A percentile compares a stretch with the other conserved stretches of the same genome.
Evolutionary conservation across 2,888 invertebrate genomes (phyloP).

Genomic region (Leptopilina syphax): DNA sequence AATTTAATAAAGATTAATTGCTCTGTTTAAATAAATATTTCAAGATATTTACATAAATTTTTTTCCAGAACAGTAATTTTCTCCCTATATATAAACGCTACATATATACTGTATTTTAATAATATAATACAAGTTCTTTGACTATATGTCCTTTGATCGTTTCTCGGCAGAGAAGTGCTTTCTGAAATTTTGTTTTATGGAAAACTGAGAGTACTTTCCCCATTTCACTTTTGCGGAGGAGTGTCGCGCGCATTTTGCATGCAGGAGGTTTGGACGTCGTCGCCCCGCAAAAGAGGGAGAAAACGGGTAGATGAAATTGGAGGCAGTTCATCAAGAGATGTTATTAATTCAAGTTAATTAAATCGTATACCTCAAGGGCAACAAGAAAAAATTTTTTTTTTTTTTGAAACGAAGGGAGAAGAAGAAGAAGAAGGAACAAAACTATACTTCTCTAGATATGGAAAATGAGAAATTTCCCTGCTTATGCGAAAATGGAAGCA

Average conservation of each 20-base stretch:
- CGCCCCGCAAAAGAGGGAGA: not conserved
- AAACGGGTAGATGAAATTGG: slow-evolving; percentile 7
- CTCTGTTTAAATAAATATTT: too few relatives aligned
- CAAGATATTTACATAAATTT: not conserved
- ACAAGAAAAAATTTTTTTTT: not conserved
- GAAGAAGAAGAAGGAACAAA: too few relatives aligned
- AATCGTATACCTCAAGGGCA: slow-evolving; percentile 34
- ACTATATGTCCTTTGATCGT: slow-evolving; percentile 25
- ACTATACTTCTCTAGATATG: not conserved
- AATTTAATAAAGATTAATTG: too few relatives aligned
- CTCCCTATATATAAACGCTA: too few relatives aligned
- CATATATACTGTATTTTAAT: not conserved
- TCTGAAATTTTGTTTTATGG: slow-evolving; percentile 34
- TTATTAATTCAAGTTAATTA: slow-evolving; percentile 38
- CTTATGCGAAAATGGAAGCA: not conserved
- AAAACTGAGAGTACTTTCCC: slow-evolving; percentile 9
- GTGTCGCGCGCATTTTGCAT: slow-evolving; percentile 34
- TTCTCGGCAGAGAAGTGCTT: slow-evolving; percentile 9
- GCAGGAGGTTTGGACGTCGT: slow-evolving; percentile 8
- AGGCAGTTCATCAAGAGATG: slow-evolving; percentile 32
- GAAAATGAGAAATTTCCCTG: not conserved
- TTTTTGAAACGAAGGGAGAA: too few relatives aligned
- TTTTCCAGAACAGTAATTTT: not conserved
- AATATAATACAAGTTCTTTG: slow-evolving; percentile 9
- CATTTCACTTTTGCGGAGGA: slow-evolving; percentile 31